Evolutionary conservation across 2,888 invertebrate species (phyloP).

Genomic region (Eupithecia inturbata): DNA sequence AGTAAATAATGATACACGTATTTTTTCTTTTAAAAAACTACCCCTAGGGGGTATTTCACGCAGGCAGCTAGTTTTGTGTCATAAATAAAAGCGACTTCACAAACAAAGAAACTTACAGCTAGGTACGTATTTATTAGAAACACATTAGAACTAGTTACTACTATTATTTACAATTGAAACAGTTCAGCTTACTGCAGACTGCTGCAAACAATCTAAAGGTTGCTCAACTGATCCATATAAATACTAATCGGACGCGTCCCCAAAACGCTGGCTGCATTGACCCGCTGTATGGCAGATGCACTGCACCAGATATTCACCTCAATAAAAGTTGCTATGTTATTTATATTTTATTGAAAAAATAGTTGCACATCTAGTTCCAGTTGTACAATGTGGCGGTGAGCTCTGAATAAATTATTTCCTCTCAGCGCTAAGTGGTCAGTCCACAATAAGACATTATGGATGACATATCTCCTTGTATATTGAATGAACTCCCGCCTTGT

Average conservation of each 20-base stretch:
- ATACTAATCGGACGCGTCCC: background rate
- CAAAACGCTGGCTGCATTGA: background rate
- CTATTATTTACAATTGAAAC: too few species aligned
- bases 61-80: too few species aligned
- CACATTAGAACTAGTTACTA: too few species aligned
- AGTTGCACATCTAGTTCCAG: slow-evolving; percentile 12
- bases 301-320: background rate
- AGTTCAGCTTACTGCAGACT: background rate
- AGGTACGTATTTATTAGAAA: too few species aligned
- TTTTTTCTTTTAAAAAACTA: too few species aligned
- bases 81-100: too few species aligned
- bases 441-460: slow-evolving; percentile 75
- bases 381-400: slow-evolving; percentile 48
- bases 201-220: background rate
- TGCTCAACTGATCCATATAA: background rate
- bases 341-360: background rate
- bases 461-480: slow-evolving; percentile 72
- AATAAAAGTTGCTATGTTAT: background rate
- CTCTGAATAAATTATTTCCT: slow-evolving; percentile 80
- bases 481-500: slow-evolving; percentile 64
- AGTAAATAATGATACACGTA: too few species aligned
- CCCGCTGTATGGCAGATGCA: background rate
- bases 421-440: slow-evolving; percentile 73
- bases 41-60: too few species aligned
- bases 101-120: too few species aligned